Conservation (phyloP, 2,797 vertebrate species). For the Sebastes melanostomus region DNA sequence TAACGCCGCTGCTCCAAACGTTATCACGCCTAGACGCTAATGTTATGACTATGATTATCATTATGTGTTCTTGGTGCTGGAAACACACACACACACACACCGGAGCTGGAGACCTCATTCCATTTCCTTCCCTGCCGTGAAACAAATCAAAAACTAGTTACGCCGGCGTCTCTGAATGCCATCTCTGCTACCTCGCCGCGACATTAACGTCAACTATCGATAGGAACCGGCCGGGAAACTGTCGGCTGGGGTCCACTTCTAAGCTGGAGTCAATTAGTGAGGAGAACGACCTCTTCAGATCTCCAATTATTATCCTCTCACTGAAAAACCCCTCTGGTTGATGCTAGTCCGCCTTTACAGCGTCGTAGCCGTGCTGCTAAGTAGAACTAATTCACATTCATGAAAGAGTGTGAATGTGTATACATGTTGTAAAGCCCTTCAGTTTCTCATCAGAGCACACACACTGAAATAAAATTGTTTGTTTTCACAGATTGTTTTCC, state of each 20-base stretch:
- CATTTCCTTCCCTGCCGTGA: slow-evolving; percentile 63
- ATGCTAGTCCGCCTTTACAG: slow-evolving; percentile 38
- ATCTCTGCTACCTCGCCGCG: slow-evolving; percentile 14
- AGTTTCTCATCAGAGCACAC: background rate
- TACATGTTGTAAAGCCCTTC: background rate
- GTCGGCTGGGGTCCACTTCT: slow-evolving; percentile 37
- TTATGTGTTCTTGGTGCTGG: slow-evolving; percentile 45
- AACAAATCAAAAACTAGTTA: slow-evolving; percentile 76
- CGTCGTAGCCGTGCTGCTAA: slow-evolving; percentile 27
- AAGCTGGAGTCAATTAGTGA: slow-evolving; percentile 64
- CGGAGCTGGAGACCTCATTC: slow-evolving; percentile 41
- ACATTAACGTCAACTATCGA: slow-evolving; percentile 51
- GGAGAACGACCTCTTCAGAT: slow-evolving; percentile 54
- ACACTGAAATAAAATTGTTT: background rate
- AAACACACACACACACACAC: slow-evolving; percentile 20
- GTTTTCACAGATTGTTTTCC: slow-evolving; percentile 18
- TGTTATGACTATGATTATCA: slow-evolving; percentile 66
- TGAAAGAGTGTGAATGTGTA: background rate
- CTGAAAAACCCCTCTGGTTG: slow-evolving; percentile 56
- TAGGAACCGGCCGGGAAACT: slow-evolving; percentile 44
- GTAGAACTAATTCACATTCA: slow-evolving; percentile 27
- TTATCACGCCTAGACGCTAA: slow-evolving; percentile 58
- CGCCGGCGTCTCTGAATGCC: slow-evolving; percentile 33
- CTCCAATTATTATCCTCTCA: slow-evolving; percentile 46
- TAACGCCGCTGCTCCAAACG: slow-evolving; percentile 55